Conservation (phyloP, 2,888 invertebrate genomes). For the Eumacrocentrus americanus region DNA sequence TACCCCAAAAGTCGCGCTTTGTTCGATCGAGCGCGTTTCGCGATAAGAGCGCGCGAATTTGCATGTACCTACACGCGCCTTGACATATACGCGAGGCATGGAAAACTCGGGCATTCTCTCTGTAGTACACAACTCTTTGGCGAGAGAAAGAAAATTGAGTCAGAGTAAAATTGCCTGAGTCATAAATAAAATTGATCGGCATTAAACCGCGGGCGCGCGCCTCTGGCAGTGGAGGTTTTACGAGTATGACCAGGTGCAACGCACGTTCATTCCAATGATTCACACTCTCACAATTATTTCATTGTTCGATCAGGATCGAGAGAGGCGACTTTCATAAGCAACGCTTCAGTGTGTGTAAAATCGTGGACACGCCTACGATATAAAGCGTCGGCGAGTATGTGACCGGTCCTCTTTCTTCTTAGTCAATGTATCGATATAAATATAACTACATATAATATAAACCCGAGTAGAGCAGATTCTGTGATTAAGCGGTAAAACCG, state of each 20-base stretch:
- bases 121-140: too few species aligned
- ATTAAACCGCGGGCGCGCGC: too few species aligned
- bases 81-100: constrained; percentile 22
- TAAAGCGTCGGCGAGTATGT: constrained; percentile 8
- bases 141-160: too few species aligned
- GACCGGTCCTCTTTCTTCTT: not conserved
- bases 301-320: not conserved
- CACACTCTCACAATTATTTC: not conserved
- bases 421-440: too few species aligned
- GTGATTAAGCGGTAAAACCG: too few species aligned
- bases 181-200: too few species aligned
- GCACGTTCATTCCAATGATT: not conserved
- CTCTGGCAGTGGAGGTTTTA: too few species aligned
- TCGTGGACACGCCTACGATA: not conserved
- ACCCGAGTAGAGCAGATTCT: too few species aligned
- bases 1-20: constrained; percentile 7
- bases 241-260: too few species aligned
- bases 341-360: not conserved
- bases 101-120: too few species aligned
- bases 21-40: constrained; percentile 17
- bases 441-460: too few species aligned
- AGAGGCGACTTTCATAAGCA: not conserved
- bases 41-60: constrained; percentile 27
- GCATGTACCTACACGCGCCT: constrained; percentile 29
- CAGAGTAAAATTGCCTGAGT: too few species aligned